phyloP scores from a whole-genome alignment of 2,113 vertebrate genomes.

The Apodemus speciosus region DNA sequence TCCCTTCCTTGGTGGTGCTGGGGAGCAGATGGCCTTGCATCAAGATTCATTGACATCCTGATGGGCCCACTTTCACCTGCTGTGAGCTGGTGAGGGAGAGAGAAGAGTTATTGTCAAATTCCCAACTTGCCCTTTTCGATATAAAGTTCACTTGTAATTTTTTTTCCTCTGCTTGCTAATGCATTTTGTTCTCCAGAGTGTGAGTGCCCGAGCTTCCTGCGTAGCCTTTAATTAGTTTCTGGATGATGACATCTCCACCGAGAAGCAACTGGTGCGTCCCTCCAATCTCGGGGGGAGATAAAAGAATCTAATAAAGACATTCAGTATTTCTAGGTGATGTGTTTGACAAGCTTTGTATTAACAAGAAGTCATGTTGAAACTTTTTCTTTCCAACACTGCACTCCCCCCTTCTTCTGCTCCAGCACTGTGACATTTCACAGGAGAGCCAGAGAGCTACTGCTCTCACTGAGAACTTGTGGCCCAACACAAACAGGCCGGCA shows the following conservation, averaged over 20 bases:
- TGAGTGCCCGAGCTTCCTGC: conserved; percentile 81
- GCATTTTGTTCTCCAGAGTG: conserved; percentile 86
- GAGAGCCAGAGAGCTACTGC: conserved; percentile 32
- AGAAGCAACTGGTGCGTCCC: conserved; percentile 83
- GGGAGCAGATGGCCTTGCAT: conserved; percentile 34
- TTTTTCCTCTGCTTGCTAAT: conserved; percentile 81
- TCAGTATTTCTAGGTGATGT: conserved; percentile 84
- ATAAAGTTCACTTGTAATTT: conserved; percentile 85
- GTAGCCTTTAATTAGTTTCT: conserved; percentile 89
- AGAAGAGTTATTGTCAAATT: conserved; percentile 80
- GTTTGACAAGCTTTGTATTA: conserved; percentile 88
- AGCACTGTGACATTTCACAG: conserved; percentile 56
- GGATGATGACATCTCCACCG: conserved; percentile 86
- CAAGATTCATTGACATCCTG: conserved; percentile 52
- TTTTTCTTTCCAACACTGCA: conserved; percentile 53
- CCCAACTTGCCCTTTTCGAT: conserved; percentile 82
- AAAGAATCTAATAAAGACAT: conserved; percentile 90
- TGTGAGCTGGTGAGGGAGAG: conserved; percentile 57
- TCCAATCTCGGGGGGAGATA: conserved; percentile 84
- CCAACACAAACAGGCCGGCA: background rate
- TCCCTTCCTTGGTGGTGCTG: background rate
- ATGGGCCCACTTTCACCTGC: background rate
- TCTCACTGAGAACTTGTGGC: background rate
- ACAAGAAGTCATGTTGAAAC: conserved; percentile 78
- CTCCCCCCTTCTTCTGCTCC: background rate